Conservation (phyloP, 2,797 vertebrate genomes). For the Pteronotus mesoamericanus region DNA sequence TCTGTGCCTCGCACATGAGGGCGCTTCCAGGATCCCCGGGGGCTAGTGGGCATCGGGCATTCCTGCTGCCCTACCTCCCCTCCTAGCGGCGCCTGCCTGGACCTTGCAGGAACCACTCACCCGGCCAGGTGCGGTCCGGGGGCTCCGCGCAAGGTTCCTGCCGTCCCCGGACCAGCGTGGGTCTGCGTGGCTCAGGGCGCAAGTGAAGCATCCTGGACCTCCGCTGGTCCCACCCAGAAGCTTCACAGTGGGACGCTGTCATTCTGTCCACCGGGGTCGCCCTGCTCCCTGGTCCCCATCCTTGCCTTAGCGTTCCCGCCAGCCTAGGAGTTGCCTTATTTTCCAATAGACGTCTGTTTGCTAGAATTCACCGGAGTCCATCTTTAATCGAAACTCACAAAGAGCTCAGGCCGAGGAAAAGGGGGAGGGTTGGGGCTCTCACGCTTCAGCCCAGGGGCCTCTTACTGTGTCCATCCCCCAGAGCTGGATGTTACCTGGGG, state of each 20-base stretch:
- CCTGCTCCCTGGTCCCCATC: background rate
- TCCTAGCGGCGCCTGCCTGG: background rate
- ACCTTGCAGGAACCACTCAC: background rate
- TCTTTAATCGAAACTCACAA: background rate
- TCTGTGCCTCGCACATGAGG: background rate
- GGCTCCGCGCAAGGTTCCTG: background rate
- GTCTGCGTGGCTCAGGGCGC: background rate
- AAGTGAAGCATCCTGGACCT: background rate
- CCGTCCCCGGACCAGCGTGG: background rate
- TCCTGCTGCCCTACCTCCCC: too few relatives aligned
- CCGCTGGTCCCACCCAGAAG: background rate
- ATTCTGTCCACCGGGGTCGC: background rate
- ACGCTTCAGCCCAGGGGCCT: background rate
- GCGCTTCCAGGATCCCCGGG: background rate
- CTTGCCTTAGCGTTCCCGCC: background rate
- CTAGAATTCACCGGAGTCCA: background rate
- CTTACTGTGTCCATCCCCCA: background rate
- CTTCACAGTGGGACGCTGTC: background rate
- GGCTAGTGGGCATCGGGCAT: background rate
- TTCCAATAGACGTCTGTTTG: background rate
- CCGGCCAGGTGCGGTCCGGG: background rate
- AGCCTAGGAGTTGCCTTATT: background rate
- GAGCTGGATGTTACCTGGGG: background rate
- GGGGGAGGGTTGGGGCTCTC: too few relatives aligned
- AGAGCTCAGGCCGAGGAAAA: background rate